phyloP scores from a whole-genome alignment of 2,888 invertebrate species.

The Globia sparganii region DNA sequence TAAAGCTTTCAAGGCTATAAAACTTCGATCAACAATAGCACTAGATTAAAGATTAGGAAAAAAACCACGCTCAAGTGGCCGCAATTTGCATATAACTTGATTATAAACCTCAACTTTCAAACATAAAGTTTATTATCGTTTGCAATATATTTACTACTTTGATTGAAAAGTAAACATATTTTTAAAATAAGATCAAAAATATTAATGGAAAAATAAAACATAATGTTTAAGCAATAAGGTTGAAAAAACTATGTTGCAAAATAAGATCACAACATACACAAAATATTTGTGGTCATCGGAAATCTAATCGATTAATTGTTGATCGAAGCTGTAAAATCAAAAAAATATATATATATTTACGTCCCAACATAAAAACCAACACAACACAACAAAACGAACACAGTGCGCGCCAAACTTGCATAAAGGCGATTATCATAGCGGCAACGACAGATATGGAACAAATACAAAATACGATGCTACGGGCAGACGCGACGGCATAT shows the following conservation, averaged over 20 bases:
- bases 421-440: constrained; percentile 61
- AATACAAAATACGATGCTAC: constrained; percentile 62
- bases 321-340: neutral
- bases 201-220: neutral
- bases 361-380: neutral
- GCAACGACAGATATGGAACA: constrained; percentile 56
- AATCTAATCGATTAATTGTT: neutral
- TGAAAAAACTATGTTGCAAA: neutral
- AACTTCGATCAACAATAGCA: neutral
- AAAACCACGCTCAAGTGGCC: neutral
- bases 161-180: neutral
- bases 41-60: neutral
- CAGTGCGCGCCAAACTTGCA: constrained; percentile 29
- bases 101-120: neutral
- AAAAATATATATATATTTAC: neutral
- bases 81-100: neutral
- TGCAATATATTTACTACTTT: neutral
- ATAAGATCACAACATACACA: neutral
- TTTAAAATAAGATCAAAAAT: neutral
- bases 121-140: neutral
- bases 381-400: constrained; percentile 13
- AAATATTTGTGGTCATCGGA: neutral
- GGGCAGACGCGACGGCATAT: constrained; percentile 69
- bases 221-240: neutral
- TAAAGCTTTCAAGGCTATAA: neutral